Evolutionary conservation across 1,140 invertebrate species (phyloP).

Genomic region (Littorina saxatilis): DNA sequence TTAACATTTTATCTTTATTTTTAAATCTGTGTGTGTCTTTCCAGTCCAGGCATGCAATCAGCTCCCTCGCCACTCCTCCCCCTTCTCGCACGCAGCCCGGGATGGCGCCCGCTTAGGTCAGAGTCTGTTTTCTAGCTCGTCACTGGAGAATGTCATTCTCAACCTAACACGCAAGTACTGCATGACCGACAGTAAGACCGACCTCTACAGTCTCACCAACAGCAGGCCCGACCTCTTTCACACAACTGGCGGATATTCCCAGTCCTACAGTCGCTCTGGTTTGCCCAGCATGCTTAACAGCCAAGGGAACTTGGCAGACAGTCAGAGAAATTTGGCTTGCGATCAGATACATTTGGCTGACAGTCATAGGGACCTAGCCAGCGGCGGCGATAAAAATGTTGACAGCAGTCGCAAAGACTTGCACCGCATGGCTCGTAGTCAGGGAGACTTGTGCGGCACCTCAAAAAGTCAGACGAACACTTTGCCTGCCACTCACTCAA

Average conservation of each 20-base stretch:
- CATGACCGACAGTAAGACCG: conserved; percentile 32
- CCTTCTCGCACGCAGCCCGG: conserved; percentile 26
- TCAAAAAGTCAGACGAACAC: neutral
- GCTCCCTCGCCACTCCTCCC: conserved; percentile 51
- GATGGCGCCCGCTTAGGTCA: conserved; percentile 18
- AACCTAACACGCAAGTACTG: conserved; percentile 47
- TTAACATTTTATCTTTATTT: too few relatives aligned
- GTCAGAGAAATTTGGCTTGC: too few relatives aligned
- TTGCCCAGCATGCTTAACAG: neutral
- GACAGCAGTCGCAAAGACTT: neutral
- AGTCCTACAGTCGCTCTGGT: neutral
- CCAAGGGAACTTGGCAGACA: neutral
- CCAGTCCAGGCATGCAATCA: conserved; percentile 50
- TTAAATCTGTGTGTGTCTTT: conserved; percentile 34
- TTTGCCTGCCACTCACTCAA: neutral
- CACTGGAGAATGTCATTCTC: conserved; percentile 73
- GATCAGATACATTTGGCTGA: too few relatives aligned
- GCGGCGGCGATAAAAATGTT: neutral
- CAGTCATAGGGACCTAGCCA: neutral
- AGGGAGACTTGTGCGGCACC: neutral
- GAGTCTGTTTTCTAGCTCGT: conserved; percentile 60
- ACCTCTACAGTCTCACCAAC: conserved; percentile 9
- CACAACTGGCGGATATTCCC: neutral
- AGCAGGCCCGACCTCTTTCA: conserved; percentile 19
- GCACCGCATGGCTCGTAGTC: neutral